Conservation (phyloP, 2,797 vertebrate genomes). For the Lacerta agilis region DNA sequence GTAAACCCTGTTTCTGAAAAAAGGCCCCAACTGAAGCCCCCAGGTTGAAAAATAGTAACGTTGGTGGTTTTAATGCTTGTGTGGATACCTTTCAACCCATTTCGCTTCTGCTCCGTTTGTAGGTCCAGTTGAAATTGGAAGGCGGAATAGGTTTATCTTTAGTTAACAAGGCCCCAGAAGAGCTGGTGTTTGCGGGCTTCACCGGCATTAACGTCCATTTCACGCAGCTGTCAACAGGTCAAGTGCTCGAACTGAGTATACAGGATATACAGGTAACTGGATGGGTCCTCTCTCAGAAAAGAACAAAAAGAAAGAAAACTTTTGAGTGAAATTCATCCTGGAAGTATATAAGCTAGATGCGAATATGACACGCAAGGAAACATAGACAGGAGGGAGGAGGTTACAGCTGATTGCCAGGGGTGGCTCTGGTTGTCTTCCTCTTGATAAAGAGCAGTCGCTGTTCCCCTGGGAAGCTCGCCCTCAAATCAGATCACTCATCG, state of each 20-base stretch:
- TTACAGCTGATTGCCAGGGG: no score
- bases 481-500: no score
- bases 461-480: no score
- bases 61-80: not conserved
- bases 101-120: conserved; percentile 39
- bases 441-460: no score
- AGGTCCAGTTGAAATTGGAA: conserved; percentile 92
- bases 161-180: conserved; percentile 95
- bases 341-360: no score
- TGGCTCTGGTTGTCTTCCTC: no score
- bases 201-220: conserved; percentile 91
- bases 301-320: not conserved
- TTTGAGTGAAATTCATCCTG: not conserved
- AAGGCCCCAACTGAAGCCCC: not conserved
- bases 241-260: conserved; percentile 92
- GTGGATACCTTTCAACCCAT: not conserved
- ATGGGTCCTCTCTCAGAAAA: not conserved
- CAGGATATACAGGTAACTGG: conserved; percentile 89
- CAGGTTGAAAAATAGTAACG: not conserved
- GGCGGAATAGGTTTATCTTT: conserved; percentile 94
- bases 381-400: no score
- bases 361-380: not conserved
- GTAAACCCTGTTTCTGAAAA: no score
- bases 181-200: conserved; percentile 90
- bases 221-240: conserved; percentile 84